Conservation (phyloP, 2,888 invertebrate species). For the Tridacna gigas region DNA sequence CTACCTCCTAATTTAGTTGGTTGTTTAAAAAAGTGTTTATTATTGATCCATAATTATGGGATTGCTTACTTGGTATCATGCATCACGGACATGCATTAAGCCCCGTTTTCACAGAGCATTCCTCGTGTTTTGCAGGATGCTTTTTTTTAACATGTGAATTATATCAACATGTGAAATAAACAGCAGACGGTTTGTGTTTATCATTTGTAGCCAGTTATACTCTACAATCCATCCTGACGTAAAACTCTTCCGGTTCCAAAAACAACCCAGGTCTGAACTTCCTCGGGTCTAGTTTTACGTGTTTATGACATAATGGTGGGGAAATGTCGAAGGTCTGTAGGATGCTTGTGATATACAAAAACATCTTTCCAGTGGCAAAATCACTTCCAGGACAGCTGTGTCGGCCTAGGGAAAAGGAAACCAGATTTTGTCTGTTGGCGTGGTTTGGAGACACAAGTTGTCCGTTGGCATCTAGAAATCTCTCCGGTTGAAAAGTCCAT, state of each 20-base stretch:
- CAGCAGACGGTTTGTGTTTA: too few species aligned
- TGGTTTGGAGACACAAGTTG: constrained; percentile 59
- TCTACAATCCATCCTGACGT: neutral
- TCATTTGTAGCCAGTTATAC: too few species aligned
- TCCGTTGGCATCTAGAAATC: constrained; percentile 60
- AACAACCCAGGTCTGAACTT: constrained; percentile 30
- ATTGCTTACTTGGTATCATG: too few species aligned
- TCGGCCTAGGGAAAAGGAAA: constrained; percentile 67
- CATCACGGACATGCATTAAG: too few species aligned
- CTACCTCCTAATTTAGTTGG: too few species aligned
- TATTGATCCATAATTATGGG: too few species aligned
- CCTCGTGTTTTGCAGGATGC: too few species aligned
- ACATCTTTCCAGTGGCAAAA: constrained; percentile 67
- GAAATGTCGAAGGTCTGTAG: constrained; percentile 59
- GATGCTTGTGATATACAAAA: constrained; percentile 67
- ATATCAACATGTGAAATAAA: too few species aligned
- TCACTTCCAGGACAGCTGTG: constrained; percentile 72
- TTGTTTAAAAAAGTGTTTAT: too few species aligned
- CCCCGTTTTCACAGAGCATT: too few species aligned
- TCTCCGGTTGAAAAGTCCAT: constrained; percentile 58
- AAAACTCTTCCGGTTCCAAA: constrained; percentile 26
- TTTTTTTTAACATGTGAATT: too few species aligned
- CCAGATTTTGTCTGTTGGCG: constrained; percentile 58
- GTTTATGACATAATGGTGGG: constrained; percentile 8
- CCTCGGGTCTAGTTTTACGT: constrained; percentile 27